Evolutionary conservation across 1,140 invertebrate species (phyloP).

Genomic region (Drosophila cardini): DNA sequence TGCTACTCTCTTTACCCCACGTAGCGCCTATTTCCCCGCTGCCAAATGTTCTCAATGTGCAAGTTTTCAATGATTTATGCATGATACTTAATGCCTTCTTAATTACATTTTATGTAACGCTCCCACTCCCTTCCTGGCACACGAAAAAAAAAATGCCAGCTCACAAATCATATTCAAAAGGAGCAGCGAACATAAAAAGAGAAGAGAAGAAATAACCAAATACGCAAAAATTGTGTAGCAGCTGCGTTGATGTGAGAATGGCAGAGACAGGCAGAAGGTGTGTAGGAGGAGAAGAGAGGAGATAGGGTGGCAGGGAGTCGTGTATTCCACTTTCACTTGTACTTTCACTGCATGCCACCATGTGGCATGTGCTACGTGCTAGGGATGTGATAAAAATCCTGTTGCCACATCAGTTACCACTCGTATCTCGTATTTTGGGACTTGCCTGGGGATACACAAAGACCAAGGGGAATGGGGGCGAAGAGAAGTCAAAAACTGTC

Average conservation of each 20-base stretch:
- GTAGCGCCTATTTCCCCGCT: neutral
- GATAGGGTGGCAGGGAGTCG: conserved; percentile 34
- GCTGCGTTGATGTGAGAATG: conserved; percentile 24
- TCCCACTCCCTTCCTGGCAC: neutral
- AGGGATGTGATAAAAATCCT: conserved; percentile 58
- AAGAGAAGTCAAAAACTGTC: conserved; percentile 20
- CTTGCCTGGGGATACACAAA: conserved; percentile 7
- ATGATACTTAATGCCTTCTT: conserved; percentile 79
- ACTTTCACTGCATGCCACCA: conserved; percentile 64
- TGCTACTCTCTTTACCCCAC: neutral
- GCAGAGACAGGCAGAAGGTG: neutral
- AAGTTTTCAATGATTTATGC: conserved; percentile 75
- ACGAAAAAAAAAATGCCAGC: conserved; percentile 43
- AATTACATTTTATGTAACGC: conserved; percentile 75
- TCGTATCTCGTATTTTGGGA: conserved; percentile 30
- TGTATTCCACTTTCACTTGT: conserved; percentile 65
- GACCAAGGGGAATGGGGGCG: neutral
- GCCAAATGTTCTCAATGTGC: conserved; percentile 31
- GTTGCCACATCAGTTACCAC: conserved; percentile 39
- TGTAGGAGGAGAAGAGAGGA: conserved; percentile 5
- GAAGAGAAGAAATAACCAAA: conserved; percentile 21
- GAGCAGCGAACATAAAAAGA: conserved; percentile 10
- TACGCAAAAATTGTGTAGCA: conserved; percentile 44
- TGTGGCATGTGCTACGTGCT: conserved; percentile 58
- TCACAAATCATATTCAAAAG: conserved; percentile 68